phyloP scores from a whole-genome alignment of 2,797 vertebrate species.

The Galago senegalensis region DNA sequence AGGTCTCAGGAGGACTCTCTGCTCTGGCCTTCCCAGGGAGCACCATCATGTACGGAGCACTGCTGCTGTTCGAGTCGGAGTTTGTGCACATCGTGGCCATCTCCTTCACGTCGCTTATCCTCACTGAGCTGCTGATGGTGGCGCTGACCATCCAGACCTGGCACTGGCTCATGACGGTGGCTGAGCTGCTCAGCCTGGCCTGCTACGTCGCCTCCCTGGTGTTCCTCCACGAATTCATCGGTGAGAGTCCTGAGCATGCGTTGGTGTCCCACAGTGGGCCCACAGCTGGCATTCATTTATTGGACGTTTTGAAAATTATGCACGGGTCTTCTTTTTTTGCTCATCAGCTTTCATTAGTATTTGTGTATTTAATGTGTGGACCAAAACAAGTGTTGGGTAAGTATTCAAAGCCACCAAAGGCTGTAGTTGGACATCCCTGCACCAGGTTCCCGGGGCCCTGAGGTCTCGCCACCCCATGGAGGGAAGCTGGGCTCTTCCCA shows the following conservation, averaged over 20 bases:
- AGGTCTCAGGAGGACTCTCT: background rate
- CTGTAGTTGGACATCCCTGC: too few relatives aligned
- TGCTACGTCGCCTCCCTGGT: slow-evolving; percentile 98
- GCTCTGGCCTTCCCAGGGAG: slow-evolving; percentile 91
- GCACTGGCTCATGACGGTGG: slow-evolving; percentile 99
- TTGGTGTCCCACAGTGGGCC: too few relatives aligned
- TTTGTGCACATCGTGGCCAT: slow-evolving; percentile 99
- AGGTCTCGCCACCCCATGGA: background rate
- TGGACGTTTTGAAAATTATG: too few relatives aligned
- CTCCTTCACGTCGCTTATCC: slow-evolving; percentile 98
- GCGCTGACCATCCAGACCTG: slow-evolving; percentile 98
- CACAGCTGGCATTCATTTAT: too few relatives aligned
- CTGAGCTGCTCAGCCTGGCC: slow-evolving; percentile 96
- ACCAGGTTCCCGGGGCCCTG: accelerated
- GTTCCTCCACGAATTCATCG: slow-evolving; percentile 98
- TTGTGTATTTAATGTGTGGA: too few relatives aligned
- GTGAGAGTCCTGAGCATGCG: slow-evolving; percentile 87
- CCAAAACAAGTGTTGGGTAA: too few relatives aligned
- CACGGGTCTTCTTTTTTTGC: too few relatives aligned
- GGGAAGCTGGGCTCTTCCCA: background rate
- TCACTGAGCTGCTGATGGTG: slow-evolving; percentile 99
- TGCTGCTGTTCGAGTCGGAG: slow-evolving; percentile 98
- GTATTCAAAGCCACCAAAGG: too few relatives aligned
- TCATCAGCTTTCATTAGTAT: too few relatives aligned
- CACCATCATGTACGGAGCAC: slow-evolving; percentile 99